Base-by-base conservation (phyloP, 2,888 invertebrate species). In the Trissolcus brochymenae region DNA sequence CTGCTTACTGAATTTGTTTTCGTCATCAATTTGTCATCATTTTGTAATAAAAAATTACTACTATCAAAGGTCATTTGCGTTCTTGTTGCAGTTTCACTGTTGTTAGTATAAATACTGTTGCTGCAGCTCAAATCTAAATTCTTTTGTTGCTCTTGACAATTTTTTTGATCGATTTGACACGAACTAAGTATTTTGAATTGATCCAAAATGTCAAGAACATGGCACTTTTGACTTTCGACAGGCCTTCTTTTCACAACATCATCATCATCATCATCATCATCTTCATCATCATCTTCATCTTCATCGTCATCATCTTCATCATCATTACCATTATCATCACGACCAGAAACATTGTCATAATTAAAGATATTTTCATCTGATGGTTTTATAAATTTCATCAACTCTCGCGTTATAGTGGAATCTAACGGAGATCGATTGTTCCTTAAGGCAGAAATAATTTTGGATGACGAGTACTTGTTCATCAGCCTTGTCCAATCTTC, bases 221-320 rank as follows among this genome's bases (percentile, higher is more conserved):
- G 86, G 66, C 88, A 87, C 14, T 88, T 85, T 82, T 95, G 94
- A 84, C 94, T 94, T 17, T 95, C 94, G 3, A 95, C 91, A 0
- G 95, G 95, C 80, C 94, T 90, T 59, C 95, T 90, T 83, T 94
- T 95, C 50, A 94, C 87, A 46, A 1, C 1, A 35, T 2, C 81
- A 92, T 91, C 25, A 91, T 90, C 82, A 93, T 92, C 49, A 92
- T 81, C 1, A 90, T 90, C 76, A 92, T 91, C 79, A 90, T 86
- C 1, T 89, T 86, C 84, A 90, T 88, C 70, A 93, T 90, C 6
- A 92, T 89, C n/a, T 90, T 86, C 0, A 85, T 91, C 25, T 91
- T 90, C 82, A 93, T 92, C 49, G 92, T 81, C 1, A 90, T 90
- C 75, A 92, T 91, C 79, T 90, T 86, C 1, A 89, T 86, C 84